A percentile compares a stretch with the other conserved stretches of the same genome.
Evolutionary conservation across 2,113 vertebrate genomes (phyloP).

Genomic region (Planiliza haematocheilus): DNA sequence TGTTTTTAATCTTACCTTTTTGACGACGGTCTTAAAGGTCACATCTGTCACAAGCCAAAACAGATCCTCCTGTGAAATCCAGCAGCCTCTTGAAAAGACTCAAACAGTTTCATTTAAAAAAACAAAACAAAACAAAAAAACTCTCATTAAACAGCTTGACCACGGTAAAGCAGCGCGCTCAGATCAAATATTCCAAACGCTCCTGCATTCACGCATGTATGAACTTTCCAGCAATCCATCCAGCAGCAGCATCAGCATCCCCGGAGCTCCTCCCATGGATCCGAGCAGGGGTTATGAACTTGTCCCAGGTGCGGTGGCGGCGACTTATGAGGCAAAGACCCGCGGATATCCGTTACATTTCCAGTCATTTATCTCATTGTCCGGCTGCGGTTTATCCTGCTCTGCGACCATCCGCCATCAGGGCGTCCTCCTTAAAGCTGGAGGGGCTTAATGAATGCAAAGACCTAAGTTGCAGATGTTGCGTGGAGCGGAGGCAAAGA

Average conservation of each 20-base stretch:
- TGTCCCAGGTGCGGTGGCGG: constrained; percentile 23
- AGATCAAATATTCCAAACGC: constrained; percentile 34
- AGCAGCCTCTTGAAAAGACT: background rate
- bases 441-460: constrained; percentile 61
- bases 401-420: constrained; percentile 17
- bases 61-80: constrained; percentile 39
- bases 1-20: constrained; percentile 60
- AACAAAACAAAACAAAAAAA: background rate
- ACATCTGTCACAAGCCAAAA: constrained; percentile 13
- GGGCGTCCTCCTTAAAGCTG: constrained; percentile 64
- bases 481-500: constrained; percentile 51
- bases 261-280: constrained; percentile 64
- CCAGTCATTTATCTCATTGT: constrained; percentile 40
- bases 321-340: constrained; percentile 22
- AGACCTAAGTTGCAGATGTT: constrained; percentile 74
- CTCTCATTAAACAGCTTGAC: too few relatives aligned
- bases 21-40: constrained; percentile 28
- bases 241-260: constrained; percentile 46
- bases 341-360: constrained; percentile 58
- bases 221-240: constrained; percentile 54
- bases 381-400: constrained; percentile 4
- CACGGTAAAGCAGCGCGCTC: background rate
- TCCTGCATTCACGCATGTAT: background rate
- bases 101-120: background rate
- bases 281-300: constrained; percentile 55